These are phyloP conservation scores for cattle (Bos taurus) DNA, from an alignment of 2,113 vertebrate species.

Conservation along the genomic window DNA sequence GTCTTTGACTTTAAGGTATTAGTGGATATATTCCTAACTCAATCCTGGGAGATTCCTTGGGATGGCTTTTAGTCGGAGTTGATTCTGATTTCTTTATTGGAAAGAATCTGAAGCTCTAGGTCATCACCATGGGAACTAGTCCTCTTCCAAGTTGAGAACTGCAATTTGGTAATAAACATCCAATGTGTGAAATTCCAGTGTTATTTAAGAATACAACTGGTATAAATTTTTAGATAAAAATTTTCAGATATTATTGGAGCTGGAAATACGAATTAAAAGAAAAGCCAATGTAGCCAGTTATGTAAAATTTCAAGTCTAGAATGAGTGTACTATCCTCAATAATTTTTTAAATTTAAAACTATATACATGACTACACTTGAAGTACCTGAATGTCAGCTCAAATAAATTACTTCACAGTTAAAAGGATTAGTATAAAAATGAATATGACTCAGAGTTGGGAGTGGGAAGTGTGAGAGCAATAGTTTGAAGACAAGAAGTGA, in stretches of 20 bases:
- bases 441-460: slow-evolving; percentile 65
- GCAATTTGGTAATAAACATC: not conserved
- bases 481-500: slow-evolving; percentile 57
- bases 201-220: not conserved
- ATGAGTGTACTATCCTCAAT: not conserved
- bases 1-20: not conserved
- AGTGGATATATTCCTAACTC: not conserved
- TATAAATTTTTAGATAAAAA: not conserved
- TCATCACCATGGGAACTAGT: not conserved
- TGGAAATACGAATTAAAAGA: not conserved
- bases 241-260: not conserved
- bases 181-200: not conserved
- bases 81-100: not conserved
- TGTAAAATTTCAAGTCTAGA: slow-evolving; percentile 20
- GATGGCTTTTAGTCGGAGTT: not conserved
- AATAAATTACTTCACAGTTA: slow-evolving; percentile 62
- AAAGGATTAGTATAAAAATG: slow-evolving; percentile 71
- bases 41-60: not conserved
- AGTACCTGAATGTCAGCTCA: slow-evolving; percentile 66
- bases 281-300: not conserved
- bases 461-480: slow-evolving; percentile 74
- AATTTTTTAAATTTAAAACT: slow-evolving; percentile 35
- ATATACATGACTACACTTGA: slow-evolving; percentile 35
- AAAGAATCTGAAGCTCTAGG: not conserved
- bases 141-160: not conserved